Percentiles rank a stretch among this genome's conserved stretches.
Evolutionary conservation across 2,888 invertebrate genomes (phyloP).

Genomic region (Diarsia mendica): DNA sequence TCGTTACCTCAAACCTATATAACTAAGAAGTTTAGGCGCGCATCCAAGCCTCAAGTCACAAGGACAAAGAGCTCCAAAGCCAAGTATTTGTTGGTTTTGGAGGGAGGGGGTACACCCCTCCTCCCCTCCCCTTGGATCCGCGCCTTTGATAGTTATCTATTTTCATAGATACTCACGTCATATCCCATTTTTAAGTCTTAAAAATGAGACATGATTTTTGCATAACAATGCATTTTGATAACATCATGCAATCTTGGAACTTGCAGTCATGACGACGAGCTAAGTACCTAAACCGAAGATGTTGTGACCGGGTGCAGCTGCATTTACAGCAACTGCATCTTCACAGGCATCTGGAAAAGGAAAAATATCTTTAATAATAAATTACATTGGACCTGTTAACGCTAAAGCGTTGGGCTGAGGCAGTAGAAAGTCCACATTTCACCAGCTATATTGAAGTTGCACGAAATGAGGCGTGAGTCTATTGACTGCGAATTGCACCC

Average conservation of each 20-base stretch:
- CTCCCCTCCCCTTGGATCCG: slow-evolving; percentile 22
- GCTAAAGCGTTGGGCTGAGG: too few species aligned
- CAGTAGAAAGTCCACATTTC: too few species aligned
- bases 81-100: slow-evolving; percentile 20
- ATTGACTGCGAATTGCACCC: neutral
- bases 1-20: too few species aligned
- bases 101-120: slow-evolving; percentile 15
- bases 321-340: neutral
- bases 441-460: neutral
- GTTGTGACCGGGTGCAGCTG: neutral
- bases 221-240: slow-evolving; percentile 12
- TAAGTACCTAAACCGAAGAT: neutral
- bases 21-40: neutral
- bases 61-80: slow-evolving; percentile 37
- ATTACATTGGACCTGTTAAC: too few species aligned
- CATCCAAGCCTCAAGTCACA: slow-evolving; percentile 17
- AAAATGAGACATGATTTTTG: slow-evolving; percentile 1
- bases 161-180: slow-evolving; percentile 5
- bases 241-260: neutral
- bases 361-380: neutral
- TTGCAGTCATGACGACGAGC: neutral
- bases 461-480: neutral
- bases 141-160: slow-evolving; percentile 15
- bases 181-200: neutral
- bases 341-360: neutral